Percentiles rank a stretch among this genome's conserved stretches.
phyloP scores from a whole-genome alignment of 2,113 vertebrate species.

The Oxygymnocypris stewartii region DNA sequence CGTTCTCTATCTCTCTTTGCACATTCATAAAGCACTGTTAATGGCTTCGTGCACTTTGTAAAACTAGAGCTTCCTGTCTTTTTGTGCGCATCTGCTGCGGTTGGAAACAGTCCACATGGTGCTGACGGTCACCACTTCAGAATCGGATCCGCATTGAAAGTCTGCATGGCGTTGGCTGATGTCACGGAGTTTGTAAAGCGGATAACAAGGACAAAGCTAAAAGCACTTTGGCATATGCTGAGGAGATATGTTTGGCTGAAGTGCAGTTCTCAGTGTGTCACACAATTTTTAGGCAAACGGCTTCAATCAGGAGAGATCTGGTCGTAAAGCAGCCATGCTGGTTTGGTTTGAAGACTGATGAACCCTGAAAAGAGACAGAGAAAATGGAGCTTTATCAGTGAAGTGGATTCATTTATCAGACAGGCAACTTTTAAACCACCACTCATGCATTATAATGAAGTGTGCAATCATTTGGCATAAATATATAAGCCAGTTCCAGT shows the following conservation, averaged over 20 bases:
- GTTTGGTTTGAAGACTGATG: constrained; percentile 8
- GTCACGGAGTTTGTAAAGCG: constrained; percentile 14
- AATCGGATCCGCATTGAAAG: background rate
- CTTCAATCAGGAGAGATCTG: constrained; percentile 20
- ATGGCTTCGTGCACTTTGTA: background rate
- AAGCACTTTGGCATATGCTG: constrained; percentile 35
- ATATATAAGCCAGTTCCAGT: background rate
- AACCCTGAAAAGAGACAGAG: constrained; percentile 22
- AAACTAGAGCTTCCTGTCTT: background rate
- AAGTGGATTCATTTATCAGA: background rate
- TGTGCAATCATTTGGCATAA: constrained; percentile 24
- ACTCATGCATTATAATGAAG: constrained; percentile 12
- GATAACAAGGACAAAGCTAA: constrained; percentile 38
- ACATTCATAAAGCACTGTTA: background rate
- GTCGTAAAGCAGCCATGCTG: background rate
- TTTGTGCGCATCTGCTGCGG: background rate
- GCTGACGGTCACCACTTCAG: background rate
- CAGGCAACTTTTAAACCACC: background rate
- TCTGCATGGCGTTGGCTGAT: background rate
- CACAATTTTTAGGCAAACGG: constrained; percentile 1
- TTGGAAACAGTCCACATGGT: background rate
- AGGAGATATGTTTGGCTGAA: constrained; percentile 37
- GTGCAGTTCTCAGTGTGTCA: constrained; percentile 34
- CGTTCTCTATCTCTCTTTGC: background rate
- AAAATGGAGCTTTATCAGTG: constrained; percentile 11